These are phyloP conservation scores for Haliclystus octoradiatus DNA, from an alignment of 30 jellyfish, hydroid and myxozoan species.

Conservation along the genomic window DNA sequence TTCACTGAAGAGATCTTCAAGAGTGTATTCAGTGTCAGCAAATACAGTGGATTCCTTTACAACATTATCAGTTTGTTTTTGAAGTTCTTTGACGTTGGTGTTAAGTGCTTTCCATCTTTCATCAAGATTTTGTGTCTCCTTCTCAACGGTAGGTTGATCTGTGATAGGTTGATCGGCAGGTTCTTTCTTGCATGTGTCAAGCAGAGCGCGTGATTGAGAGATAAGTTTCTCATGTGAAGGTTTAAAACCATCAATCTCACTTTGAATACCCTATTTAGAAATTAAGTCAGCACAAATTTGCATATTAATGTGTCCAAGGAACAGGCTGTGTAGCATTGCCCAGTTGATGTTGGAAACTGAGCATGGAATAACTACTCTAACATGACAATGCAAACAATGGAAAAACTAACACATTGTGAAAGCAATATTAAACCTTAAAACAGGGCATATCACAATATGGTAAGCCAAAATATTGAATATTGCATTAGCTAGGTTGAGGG, in stretches of 20 bases:
- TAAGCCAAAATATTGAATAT: too few species aligned
- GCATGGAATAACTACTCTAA: too few species aligned
- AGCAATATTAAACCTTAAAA: too few species aligned
- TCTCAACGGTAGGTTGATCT: slow-evolving; percentile 57
- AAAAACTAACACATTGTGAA: too few species aligned
- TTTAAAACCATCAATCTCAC: slow-evolving; percentile 44
- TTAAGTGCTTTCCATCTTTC: slow-evolving; percentile 38
- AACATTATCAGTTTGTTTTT: slow-evolving; percentile 42
- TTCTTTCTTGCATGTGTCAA: slow-evolving; percentile 47
- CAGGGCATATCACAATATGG: too few species aligned
- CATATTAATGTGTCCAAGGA: too few species aligned
- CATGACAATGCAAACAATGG: too few species aligned
- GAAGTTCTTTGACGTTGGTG: slow-evolving; percentile 37
- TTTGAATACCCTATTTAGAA: slow-evolving; percentile 36
- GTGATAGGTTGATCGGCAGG: slow-evolving; percentile 63
- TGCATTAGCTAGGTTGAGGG: too few species aligned
- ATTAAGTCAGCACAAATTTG: neutral
- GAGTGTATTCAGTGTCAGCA: slow-evolving; percentile 42
- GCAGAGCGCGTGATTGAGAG: slow-evolving; percentile 23
- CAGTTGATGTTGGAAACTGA: too few species aligned
- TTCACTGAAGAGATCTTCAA: slow-evolving; percentile 50
- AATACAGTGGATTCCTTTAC: slow-evolving; percentile 41
- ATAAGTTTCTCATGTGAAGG: slow-evolving; percentile 35
- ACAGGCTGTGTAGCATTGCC: too few species aligned
- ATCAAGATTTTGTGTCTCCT: slow-evolving; percentile 36